phyloP scores from a whole-genome alignment of 2,797 vertebrate genomes.

The Octomys mimax region DNA sequence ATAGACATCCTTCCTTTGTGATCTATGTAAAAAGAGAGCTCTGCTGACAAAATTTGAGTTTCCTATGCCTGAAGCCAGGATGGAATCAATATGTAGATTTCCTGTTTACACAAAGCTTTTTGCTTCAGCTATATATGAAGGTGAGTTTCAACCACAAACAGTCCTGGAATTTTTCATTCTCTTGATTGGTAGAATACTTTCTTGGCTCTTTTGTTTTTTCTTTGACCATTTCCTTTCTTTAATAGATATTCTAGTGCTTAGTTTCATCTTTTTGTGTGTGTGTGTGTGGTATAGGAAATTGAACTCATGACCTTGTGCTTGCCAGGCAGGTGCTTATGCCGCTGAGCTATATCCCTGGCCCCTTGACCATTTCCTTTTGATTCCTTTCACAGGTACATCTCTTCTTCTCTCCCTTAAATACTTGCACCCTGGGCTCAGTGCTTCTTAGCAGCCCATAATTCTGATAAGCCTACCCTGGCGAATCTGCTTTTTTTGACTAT shows the following conservation, averaged over 20 bases:
- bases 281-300: no score
- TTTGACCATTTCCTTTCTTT: conserved; percentile 9
- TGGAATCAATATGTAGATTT: background rate
- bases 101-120: background rate
- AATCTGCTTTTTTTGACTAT: background rate
- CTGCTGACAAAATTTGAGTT: background rate
- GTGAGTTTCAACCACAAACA: background rate
- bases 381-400: background rate
- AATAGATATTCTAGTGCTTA: no score
- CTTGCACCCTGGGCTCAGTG: background rate
- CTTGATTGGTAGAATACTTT: background rate
- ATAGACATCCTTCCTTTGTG: background rate
- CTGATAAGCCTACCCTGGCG: background rate
- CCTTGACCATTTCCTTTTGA: background rate
- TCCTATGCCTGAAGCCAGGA: background rate
- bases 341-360: no score
- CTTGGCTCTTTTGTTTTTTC: background rate
- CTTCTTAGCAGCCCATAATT: background rate
- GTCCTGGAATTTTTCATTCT: background rate
- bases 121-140: background rate
- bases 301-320: no score
- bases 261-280: no score
- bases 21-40: background rate
- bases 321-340: no score
- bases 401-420: background rate